Evolutionary conservation across 2,113 vertebrate genomes (phyloP).

Genomic region (Glaucomys volans): DNA sequence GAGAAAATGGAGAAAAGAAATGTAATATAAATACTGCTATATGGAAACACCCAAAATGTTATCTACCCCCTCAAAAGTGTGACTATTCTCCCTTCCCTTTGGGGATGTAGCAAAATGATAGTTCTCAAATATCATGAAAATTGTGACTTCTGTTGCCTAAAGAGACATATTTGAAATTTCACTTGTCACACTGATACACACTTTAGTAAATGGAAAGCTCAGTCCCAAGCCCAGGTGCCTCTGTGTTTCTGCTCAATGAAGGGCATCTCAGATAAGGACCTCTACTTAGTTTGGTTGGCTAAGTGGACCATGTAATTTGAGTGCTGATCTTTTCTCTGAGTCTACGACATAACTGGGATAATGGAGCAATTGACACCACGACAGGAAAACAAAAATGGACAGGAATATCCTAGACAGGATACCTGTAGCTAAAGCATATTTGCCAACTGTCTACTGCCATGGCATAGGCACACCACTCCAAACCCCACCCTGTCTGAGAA

Average conservation of each 20-base stretch:
- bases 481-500: background rate
- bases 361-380: background rate
- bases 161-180: constrained; percentile 21
- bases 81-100: background rate
- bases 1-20: constrained; percentile 42
- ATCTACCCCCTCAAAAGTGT: background rate
- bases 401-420: background rate
- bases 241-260: background rate
- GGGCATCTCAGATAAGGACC: background rate
- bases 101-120: constrained; percentile 5
- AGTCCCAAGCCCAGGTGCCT: background rate
- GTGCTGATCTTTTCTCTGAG: background rate
- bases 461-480: background rate
- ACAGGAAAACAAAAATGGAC: background rate
- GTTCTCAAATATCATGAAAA: constrained; percentile 57
- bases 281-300: background rate
- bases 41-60: background rate
- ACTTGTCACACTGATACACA: background rate
- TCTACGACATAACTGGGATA: background rate
- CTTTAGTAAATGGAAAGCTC: constrained; percentile 8
- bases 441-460: background rate
- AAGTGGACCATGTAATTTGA: background rate
- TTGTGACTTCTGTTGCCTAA: constrained; percentile 38
- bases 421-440: background rate
- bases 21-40: constrained; percentile 4